Evolutionary conservation across 2,888 invertebrate genomes (phyloP).

Genomic region (Lepetodrilus schrolli): DNA sequence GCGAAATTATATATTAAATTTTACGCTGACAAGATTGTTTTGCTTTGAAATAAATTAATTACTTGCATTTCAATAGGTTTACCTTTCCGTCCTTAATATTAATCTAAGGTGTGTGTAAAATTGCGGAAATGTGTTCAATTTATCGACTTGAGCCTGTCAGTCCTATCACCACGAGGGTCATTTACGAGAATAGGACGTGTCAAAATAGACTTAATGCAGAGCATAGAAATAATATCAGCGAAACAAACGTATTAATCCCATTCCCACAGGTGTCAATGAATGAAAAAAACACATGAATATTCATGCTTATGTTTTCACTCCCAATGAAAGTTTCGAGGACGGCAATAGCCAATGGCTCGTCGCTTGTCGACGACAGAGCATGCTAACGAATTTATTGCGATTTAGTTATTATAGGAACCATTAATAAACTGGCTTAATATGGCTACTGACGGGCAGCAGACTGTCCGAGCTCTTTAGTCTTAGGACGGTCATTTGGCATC

Average conservation of each 20-base stretch:
- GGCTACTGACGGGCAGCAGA: background rate
- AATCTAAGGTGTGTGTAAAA: background rate
- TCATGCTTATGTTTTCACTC: background rate
- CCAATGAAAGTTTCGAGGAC: background rate
- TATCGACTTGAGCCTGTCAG: background rate
- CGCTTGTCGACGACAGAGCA: background rate
- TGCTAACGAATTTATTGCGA: constrained; percentile 26
- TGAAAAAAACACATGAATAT: constrained; percentile 2
- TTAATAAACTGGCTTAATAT: constrained; percentile 22
- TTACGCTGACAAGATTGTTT: no score
- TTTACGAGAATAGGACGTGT: background rate
- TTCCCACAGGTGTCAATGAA: background rate
- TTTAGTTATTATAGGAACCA: constrained; percentile 16
- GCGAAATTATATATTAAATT: no score
- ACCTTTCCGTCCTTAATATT: background rate
- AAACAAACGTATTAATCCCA: background rate
- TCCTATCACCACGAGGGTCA: background rate
- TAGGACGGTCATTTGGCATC: background rate
- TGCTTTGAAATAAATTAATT: background rate
- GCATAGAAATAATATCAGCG: background rate
- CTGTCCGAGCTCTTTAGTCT: background rate
- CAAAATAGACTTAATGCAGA: background rate
- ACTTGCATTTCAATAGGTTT: background rate
- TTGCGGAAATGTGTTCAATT: background rate
- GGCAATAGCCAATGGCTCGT: background rate